A percentile compares a stretch with the other conserved stretches of the same genome.
These are phyloP conservation scores for Myoxocephalus aenaeus DNA, from an alignment of 2,797 vertebrate species.

Conservation along the genomic window DNA sequence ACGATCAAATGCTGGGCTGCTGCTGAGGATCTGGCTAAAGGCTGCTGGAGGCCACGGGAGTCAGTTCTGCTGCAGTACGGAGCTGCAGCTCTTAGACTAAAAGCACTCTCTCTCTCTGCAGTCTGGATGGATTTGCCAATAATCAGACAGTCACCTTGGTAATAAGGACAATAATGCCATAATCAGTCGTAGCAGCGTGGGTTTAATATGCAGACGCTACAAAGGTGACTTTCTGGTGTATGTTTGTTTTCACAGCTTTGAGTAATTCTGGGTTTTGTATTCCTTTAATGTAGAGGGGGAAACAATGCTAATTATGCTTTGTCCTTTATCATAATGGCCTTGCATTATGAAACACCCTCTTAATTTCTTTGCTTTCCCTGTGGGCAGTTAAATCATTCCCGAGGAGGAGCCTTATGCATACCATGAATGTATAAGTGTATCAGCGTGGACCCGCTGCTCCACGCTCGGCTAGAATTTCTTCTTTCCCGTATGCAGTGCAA, in stretches of 20 bases:
- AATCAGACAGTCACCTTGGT: constrained; percentile 61
- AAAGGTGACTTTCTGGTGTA: constrained; percentile 44
- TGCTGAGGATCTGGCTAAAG: constrained; percentile 44
- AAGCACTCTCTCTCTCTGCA: neutral
- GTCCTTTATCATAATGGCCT: constrained; percentile 72
- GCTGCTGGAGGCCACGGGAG: constrained; percentile 50
- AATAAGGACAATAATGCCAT: constrained; percentile 56
- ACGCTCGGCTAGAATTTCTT: constrained; percentile 19
- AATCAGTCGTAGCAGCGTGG: constrained; percentile 23
- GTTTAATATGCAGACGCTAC: constrained; percentile 42
- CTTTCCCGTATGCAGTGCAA: constrained; percentile 50
- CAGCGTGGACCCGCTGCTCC: constrained; percentile 64
- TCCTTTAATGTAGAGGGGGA: constrained; percentile 35
- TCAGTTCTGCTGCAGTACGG: constrained; percentile 58
- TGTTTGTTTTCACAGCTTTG: constrained; percentile 53
- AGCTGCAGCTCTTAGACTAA: constrained; percentile 52
- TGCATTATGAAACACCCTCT: constrained; percentile 67
- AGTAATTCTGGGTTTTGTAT: constrained; percentile 53
- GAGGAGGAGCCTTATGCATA: constrained; percentile 66
- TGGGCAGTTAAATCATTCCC: constrained; percentile 68
- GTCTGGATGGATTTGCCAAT: constrained; percentile 51
- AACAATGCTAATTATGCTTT: constrained; percentile 61
- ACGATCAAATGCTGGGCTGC: constrained; percentile 23
- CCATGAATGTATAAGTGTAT: constrained; percentile 76
- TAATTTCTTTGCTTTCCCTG: constrained; percentile 61